Conservation (phyloP, 2,888 invertebrate genomes). For the Odontothrips loti region DNA sequence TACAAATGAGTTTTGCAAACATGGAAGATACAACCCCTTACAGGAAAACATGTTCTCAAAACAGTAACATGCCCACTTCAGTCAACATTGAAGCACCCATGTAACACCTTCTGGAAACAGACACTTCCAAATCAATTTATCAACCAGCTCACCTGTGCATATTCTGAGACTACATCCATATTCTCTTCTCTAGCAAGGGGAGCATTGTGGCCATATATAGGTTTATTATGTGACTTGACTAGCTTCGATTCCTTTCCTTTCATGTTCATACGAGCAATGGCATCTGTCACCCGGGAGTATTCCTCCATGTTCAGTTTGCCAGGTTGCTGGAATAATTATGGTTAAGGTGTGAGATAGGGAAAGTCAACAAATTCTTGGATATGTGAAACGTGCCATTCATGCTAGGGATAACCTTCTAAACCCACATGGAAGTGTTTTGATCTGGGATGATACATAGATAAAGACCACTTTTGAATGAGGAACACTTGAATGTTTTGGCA, state of each 20-base stretch:
- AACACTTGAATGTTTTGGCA: background rate
- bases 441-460: background rate
- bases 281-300: constrained; percentile 83
- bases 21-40: too few relatives aligned
- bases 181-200: constrained; percentile 73
- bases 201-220: constrained; percentile 61
- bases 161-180: constrained; percentile 69
- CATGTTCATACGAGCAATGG: constrained; percentile 68
- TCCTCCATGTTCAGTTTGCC: constrained; percentile 87
- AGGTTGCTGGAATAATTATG: constrained; percentile 60
- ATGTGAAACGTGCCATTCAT: too few relatives aligned
- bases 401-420: too few relatives aligned
- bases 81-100: too few relatives aligned
- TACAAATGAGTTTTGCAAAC: background rate
- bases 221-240: constrained; percentile 45
- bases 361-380: too few relatives aligned
- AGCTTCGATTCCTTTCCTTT: constrained; percentile 47
- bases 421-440: constrained; percentile 29
- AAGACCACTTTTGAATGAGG: background rate
- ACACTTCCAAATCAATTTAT: too few relatives aligned
- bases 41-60: too few relatives aligned
- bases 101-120: too few relatives aligned
- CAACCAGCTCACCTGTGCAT: constrained; percentile 56
- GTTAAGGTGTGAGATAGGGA: constrained; percentile 24
- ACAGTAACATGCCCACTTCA: too few relatives aligned